These are phyloP conservation scores for Pachliopta kotzebuea DNA, from an alignment of 2,888 invertebrate species.

Conservation along the genomic window DNA sequence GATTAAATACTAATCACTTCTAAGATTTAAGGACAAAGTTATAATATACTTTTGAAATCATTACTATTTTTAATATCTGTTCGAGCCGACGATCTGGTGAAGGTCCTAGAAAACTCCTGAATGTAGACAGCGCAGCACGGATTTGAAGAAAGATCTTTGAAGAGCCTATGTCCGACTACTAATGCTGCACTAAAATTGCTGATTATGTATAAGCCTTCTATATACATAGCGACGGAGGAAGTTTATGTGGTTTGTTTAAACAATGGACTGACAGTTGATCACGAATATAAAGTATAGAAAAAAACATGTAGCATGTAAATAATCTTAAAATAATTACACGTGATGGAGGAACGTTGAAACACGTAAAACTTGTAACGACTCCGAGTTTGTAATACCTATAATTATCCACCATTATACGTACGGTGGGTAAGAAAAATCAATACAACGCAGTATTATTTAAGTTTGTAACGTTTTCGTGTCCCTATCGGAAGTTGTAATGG, in stretches of 20 bases:
- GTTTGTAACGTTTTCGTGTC: constrained; percentile 12
- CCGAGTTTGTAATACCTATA: constrained; percentile 2
- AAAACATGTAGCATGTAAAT: neutral
- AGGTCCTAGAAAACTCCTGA: too few relatives aligned
- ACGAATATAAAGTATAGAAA: neutral
- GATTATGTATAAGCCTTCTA: too few relatives aligned
- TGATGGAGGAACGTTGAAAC: neutral
- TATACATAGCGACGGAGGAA: too few relatives aligned
- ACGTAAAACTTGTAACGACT: neutral
- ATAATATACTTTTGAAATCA: too few relatives aligned
- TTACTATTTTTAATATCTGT: too few relatives aligned
- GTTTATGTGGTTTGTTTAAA: neutral
- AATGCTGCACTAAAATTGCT: too few relatives aligned
- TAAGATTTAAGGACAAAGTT: too few relatives aligned
- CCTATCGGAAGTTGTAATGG: constrained; percentile 56
- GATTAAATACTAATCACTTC: too few relatives aligned
- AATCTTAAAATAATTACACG: constrained; percentile 19
- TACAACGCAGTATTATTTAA: constrained; percentile 9
- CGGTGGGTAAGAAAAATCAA: constrained; percentile 19
- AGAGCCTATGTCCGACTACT: too few relatives aligned
- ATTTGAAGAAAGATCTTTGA: too few relatives aligned
- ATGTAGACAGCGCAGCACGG: too few relatives aligned
- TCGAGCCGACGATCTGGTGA: too few relatives aligned
- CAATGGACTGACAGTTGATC: neutral
- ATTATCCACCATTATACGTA: constrained; percentile 17